Evolutionary conservation across 2,888 invertebrate species (phyloP), one percentile per base, ranked within the genome.

Genomic region (Anthoptus insignis): DNA sequence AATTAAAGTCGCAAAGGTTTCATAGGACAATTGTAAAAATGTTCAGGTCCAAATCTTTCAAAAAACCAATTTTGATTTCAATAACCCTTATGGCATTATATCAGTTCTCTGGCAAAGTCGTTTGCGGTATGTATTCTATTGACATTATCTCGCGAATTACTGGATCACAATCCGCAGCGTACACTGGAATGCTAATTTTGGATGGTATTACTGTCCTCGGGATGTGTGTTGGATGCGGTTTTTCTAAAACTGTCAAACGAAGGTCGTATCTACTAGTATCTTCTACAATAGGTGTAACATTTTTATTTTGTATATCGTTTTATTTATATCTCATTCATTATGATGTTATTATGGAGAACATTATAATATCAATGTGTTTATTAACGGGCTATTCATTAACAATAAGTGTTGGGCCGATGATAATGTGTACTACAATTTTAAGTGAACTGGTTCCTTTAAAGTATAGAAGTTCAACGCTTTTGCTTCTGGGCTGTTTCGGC

Each of bases 181-280:
- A 74, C 37, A 50, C 45, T 1, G 70, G 70, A n/a, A 76, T 76
- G 75, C 54, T 76, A 19, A 56, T 72, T 16, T 59, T 76, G n/a
- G 76, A 76, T 27, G 72, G 77, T 9, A 53, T 75, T 1, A 73
- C 77, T 16, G 69, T 78, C 1, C 11, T 75, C 0, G 76, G 81
- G 53, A 83, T 83, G 82, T 87, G 86, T 72, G 24, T 81, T 14
- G 88, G 87, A 13, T 83, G 87, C 73, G 73, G 66, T 9, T 24
- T 77, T 8, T 67, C 77, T 0, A 81, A 71, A 67, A 52, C 65
- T 14, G 24, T 79, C 0, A 81, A 73, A 65, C 70, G 80, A 50
- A 73, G 81, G 16, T 61, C 74, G 2, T 68, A 81, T 8, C 67
- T 85, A 1, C 53, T 84, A 3, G 49, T 54, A 0, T 57, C 80